phyloP scores from a whole-genome alignment of 2,113 vertebrate genomes.

The Telmatochromis sp. region DNA sequence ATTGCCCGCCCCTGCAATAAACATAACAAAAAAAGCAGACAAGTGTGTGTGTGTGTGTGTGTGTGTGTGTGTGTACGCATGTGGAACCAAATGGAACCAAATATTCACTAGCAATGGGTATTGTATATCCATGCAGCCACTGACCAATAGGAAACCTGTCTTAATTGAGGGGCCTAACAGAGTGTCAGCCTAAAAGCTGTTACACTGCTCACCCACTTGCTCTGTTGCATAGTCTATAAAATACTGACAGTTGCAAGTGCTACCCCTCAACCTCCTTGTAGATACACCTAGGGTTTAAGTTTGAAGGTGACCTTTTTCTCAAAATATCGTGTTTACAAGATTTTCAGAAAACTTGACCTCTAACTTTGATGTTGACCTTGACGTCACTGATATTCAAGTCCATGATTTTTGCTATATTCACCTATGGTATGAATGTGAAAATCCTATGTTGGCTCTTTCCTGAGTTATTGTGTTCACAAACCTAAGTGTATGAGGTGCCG shows the following conservation, averaged over 20 bases:
- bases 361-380: background rate
- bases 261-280: background rate
- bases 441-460: background rate
- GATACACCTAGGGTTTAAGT: background rate
- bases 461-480: background rate
- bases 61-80: fast-evolving
- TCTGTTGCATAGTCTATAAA: background rate
- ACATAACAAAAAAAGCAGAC: background rate
- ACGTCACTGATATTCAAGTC: background rate
- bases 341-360: background rate
- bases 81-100: background rate
- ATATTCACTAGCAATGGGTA: background rate
- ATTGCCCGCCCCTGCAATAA: no score
- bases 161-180: background rate
- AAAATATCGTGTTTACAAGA: background rate
- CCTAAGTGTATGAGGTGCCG: background rate
- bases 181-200: background rate
- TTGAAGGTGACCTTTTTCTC: background rate
- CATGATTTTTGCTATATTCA: background rate
- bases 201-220: background rate
- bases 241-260: background rate
- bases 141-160: background rate
- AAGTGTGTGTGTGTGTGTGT: no score
- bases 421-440: background rate
- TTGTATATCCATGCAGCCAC: background rate